Percentiles rank a stretch among this genome's conserved stretches.
phyloP scores from a whole-genome alignment of 1,140 invertebrate genomes.

The Drosophila nigromelanica region DNA sequence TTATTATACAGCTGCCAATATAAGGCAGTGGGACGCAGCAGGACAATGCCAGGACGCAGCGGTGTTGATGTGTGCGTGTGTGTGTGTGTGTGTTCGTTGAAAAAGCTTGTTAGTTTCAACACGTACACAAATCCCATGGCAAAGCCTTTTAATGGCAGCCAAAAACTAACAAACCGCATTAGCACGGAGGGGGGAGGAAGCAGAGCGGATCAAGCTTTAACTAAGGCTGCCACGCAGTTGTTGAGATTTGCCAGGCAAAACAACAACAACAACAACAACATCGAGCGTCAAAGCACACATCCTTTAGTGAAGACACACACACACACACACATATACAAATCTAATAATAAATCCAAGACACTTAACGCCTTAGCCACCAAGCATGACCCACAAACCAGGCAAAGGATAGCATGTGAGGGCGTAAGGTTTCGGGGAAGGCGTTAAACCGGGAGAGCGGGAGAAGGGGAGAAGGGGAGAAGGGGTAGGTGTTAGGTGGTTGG shows the following conservation, averaged over 20 bases:
- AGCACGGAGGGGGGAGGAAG: conserved; percentile 28
- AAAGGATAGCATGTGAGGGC: conserved; percentile 44
- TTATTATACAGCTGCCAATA: conserved; percentile 60
- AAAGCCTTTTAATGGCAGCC: conserved; percentile 80
- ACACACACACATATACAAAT: conserved; percentile 53
- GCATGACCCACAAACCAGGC: conserved; percentile 73
- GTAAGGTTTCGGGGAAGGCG: background rate
- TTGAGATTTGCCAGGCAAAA: conserved; percentile 60
- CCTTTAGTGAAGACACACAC: conserved; percentile 38
- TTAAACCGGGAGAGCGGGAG: background rate
- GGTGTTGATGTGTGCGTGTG: conserved; percentile 1
- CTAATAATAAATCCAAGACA: conserved; percentile 81
- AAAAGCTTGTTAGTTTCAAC: conserved; percentile 77
- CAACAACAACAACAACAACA: conserved; percentile 21
- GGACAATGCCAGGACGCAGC: conserved; percentile 3
- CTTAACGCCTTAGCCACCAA: conserved; percentile 77
- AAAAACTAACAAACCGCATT: conserved; percentile 81
- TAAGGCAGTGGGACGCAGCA: background rate
- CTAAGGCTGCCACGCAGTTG: conserved; percentile 72
- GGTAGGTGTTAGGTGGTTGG: conserved; percentile 10
- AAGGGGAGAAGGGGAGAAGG: conserved; percentile 2
- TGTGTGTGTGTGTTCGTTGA: conserved; percentile 12
- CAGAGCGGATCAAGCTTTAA: conserved; percentile 48
- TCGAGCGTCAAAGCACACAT: conserved; percentile 70
- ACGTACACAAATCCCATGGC: conserved; percentile 80